Base-by-base conservation (phyloP, 2,113 vertebrate species). In the Carlito syrichta region DNA sequence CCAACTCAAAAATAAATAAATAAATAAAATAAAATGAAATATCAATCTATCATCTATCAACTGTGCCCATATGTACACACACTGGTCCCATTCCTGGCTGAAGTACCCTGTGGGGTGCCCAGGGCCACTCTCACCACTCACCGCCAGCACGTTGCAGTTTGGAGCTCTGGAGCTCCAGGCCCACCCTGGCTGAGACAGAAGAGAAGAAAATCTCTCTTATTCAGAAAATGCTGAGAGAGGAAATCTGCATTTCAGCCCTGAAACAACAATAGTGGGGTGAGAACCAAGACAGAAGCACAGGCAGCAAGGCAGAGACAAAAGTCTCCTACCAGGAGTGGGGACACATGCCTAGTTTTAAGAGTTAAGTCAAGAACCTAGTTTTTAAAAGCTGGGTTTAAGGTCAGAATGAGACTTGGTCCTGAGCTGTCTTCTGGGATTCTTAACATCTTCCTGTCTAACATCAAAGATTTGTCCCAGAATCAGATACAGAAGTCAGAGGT, bases 401-500 rank as follows among this genome's bases (percentile, higher is more conserved):
- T 83, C 32, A n/a, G 12, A 94, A 40, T 43, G 45, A 94, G 16
- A 62, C 30, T 86, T 90, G 25, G n/a, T 40, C 69, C 38, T 32
- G 27, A 84, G 40, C 35, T 71, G 50, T 63, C 50, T 84, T 20
- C 69, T 13, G 58, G 63, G 81, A 54, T 52, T 74, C 58, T n/a
- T 81, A 81, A 90, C 86, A 45, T 87, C 30, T 90, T 92, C 68
- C 52, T 81, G 12, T 82, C 2, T 77, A 54, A 11, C 13, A 23
- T 48, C 81, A 85, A 92, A 87, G 19, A 74, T 84, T 76, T 90
- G 56, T 86, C 48, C 62, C 77, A 48, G 38, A 86, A 43, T 85
- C 66, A 52, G 77, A 86, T 43, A 94, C 45, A 66, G 68, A 90
- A 95, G 38, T 91, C 60, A 95, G 43, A 88, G 71, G 91, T 94